Percentiles rank a stretch among this genome's conserved stretches.
phyloP scores from a whole-genome alignment of 2,797 vertebrate genomes.

The Emydoidea blandingii region DNA sequence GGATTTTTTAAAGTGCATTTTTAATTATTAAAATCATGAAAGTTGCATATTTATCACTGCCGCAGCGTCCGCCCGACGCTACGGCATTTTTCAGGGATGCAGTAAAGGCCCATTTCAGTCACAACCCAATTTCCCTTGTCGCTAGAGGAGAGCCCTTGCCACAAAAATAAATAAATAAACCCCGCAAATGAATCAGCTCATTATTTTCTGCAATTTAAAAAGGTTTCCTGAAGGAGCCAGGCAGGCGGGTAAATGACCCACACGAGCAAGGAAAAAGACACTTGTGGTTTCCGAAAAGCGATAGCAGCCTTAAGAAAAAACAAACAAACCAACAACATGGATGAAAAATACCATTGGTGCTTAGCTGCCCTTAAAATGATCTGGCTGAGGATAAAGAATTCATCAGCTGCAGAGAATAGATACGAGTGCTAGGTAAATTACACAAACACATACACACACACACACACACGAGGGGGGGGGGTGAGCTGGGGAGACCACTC shows the following conservation, averaged over 20 bases:
- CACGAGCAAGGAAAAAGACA: neutral
- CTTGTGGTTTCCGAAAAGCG: neutral
- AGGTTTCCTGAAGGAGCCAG: neutral
- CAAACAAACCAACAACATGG: neutral
- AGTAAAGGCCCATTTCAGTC: neutral
- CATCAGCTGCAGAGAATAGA: neutral
- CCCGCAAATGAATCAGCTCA: neutral
- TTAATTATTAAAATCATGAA: slow-evolving; percentile 78
- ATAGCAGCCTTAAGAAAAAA: neutral
- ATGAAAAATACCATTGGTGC: neutral
- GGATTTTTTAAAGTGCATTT: slow-evolving; percentile 59
- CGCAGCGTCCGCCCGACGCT: slow-evolving; percentile 6
- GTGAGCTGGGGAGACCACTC: neutral
- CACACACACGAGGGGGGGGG: neutral
- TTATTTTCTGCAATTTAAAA: neutral
- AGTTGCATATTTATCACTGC: slow-evolving; percentile 33
- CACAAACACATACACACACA: neutral
- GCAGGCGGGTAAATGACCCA: neutral
- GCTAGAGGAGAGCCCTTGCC: neutral
- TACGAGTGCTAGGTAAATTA: neutral
- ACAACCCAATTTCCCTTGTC: slow-evolving; percentile 9
- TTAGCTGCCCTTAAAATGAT: neutral
- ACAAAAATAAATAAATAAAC: slow-evolving; percentile 19
- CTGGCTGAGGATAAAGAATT: rapidly evolving
- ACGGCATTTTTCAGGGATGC: neutral